Evolutionary conservation across 1,140 invertebrate genomes (phyloP), one percentile per base, ranked within the genome.

Genomic region (Philopotamus ludificatus): DNA sequence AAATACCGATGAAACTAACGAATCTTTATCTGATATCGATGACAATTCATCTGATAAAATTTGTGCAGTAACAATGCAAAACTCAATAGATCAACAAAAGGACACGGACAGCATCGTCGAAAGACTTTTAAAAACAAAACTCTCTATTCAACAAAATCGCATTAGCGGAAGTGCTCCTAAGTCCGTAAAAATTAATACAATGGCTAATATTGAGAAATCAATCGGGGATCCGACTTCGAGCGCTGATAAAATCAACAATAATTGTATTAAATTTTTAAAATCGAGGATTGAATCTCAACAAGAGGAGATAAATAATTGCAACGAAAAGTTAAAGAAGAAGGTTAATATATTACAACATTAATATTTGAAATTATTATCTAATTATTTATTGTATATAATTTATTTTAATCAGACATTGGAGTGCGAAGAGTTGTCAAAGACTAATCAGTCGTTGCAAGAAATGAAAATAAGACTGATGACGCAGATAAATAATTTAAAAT

Each of bases 281-380:
- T 16, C 8, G n/a, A 60, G 47, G 41, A 60, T 60, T 15, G 57
- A 60, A 26, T 7, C 42, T 16, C n/a, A 42, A 15, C 18, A 60
- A 16, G 22, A 60, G 9, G 42, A 60, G 22, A 28, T 60, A 10
- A 1, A 25, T 15, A 16, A 1, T 7, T 2, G n/a, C 47, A 41
- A 47, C 25, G 57, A 60, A 16, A 47, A 3, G 21, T 18, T 60
- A 18, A 60, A 60, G 26, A 60, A 60, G 21, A 60, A 60, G 42
- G 57, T 60, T 15, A 8, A 1, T 45, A 23, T 25, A 54, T 54
- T 23, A 28, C 12, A 26, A 20, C 42, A 57, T 42, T 45, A n/a
- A n/a, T n/a, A n/a, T 59, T 23, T 22, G n/a, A 41, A 45, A 57
- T 57, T 54, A 8, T 49, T 9, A 49, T 21, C 3, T 2, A 54